Conservation (phyloP, 2,888 invertebrate species). For the Diploptera punctata region DNA sequence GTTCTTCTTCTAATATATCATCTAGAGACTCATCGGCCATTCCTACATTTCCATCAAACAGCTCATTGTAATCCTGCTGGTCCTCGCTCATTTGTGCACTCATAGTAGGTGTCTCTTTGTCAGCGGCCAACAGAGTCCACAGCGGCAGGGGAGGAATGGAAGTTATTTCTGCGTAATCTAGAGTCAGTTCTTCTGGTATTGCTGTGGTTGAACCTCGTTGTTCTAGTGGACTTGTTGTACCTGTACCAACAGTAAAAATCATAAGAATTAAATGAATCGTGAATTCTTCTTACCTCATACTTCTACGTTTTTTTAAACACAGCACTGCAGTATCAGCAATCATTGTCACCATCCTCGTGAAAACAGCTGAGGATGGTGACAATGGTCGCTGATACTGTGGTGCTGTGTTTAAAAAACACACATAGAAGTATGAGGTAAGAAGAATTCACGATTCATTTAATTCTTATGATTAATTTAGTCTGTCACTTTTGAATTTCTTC, state of each 20-base stretch:
- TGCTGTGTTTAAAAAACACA: too few species aligned
- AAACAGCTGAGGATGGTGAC: too few species aligned
- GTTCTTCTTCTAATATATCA: slow-evolving; percentile 76
- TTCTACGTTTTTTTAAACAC: too few species aligned
- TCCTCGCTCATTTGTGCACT: slow-evolving; percentile 53
- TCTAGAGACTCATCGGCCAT: slow-evolving; percentile 80
- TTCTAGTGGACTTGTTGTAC: slow-evolving; percentile 79
- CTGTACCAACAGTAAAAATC: slow-evolving; percentile 55
- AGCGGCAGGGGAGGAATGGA: slow-evolving; percentile 98
- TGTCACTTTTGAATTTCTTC: too few species aligned
- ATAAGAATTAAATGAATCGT: too few species aligned
- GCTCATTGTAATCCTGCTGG: slow-evolving; percentile 80
- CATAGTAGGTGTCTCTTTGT: slow-evolving; percentile 73
- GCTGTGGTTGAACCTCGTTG: slow-evolving; percentile 75
- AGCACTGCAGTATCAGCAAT: too few species aligned
- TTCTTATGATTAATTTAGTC: too few species aligned
- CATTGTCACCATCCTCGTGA: too few species aligned
- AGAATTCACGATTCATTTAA: too few species aligned
- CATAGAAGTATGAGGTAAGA: too few species aligned
- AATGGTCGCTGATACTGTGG: too few species aligned
- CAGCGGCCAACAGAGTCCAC: slow-evolving; percentile 95
- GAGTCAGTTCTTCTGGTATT: slow-evolving; percentile 84
- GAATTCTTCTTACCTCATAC: too few species aligned
- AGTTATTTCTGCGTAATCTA: slow-evolving; percentile 95
- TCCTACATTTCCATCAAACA: slow-evolving; percentile 83